These are phyloP conservation scores for Harpagifer antarcticus DNA, from an alignment of 2,797 vertebrate species.

Conservation along the genomic window DNA sequence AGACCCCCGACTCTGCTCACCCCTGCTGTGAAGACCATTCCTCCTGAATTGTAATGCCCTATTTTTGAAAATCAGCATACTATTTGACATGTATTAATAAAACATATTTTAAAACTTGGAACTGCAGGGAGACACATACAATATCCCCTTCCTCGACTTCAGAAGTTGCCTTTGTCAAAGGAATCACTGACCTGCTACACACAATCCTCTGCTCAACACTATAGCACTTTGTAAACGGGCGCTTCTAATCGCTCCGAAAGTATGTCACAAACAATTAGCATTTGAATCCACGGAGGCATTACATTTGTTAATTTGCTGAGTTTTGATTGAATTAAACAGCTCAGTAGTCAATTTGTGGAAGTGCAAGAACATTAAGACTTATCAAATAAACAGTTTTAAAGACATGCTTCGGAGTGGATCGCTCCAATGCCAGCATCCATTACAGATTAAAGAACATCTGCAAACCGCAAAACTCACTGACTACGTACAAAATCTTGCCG, in stretches of 20 bases:
- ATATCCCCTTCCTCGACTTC: constrained; percentile 8
- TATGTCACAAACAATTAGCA: constrained; percentile 76
- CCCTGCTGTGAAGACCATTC: not conserved
- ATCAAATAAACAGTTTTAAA: constrained; percentile 82
- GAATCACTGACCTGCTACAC: constrained; percentile 56
- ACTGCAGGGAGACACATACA: constrained; percentile 9
- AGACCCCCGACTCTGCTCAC: constrained; percentile 1
- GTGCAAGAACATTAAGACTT: constrained; percentile 81
- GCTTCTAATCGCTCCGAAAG: constrained; percentile 47
- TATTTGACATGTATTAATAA: constrained; percentile 22
- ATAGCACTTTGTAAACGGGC: constrained; percentile 42
- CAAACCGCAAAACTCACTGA: constrained; percentile 79
- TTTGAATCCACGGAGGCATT: constrained; percentile 73
- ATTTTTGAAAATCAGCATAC: constrained; percentile 25
- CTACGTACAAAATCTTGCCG: constrained; percentile 77
- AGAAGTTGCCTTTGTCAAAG: constrained; percentile 39
- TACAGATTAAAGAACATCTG: constrained; percentile 85
- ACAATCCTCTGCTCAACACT: constrained; percentile 36
- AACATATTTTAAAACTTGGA: constrained; percentile 20
- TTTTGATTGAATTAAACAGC: constrained; percentile 83
- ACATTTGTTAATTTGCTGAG: constrained; percentile 79
- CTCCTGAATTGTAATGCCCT: constrained; percentile 25
- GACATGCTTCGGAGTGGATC: constrained; percentile 78
- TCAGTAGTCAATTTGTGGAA: constrained; percentile 81
- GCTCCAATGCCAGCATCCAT: constrained; percentile 79